Base-by-base conservation (phyloP, 2,797 vertebrate genomes). In the Enteromius argenteus region DNA sequence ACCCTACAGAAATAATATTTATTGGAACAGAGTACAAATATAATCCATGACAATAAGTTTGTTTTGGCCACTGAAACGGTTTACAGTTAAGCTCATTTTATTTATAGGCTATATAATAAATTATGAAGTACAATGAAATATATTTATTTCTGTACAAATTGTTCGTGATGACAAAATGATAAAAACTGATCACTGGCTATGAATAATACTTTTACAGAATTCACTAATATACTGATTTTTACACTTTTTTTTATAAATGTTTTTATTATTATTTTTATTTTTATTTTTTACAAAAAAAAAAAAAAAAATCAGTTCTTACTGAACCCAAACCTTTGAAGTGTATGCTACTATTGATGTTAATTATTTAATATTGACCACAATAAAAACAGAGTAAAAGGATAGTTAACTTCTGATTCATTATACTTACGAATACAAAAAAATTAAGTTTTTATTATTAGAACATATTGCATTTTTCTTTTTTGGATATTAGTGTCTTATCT, bases 81-180 rank as follows among this genome's bases (percentile, higher is more conserved):
- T 30, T 35, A 67, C 64, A 46, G 42, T 71, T 13, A 72, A 10
- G 44, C 42, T 72, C 42, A 72, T 72, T 72, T 46, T 46, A 46
- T 46, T 8, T 72, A n/a, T 15, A 71, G n/a, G 21, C 53, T 56
- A 9, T n/a, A 62, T 30, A 62, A 62, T 30, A 5, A 62, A 62
- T 15, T 14, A 27, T 62, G 13, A 15, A 30, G 14, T 30, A 15
- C 13, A 62, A 62, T 30, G 13, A 62, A 49, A 0, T 1, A 51
- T 42, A 69, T 51, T 51, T 10, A 32, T 51, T 32, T 1, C 17
- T 13, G 4, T 11, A 32, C 0, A 5, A 51, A 21, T 35, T 32
- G 1, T 51, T 49, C 30, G 42, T 72, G 39, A 39, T 42, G 37
- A 39, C 8, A 39, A 39, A 39, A 9, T 9, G 39, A 42, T 42